phyloP scores from a whole-genome alignment of 2,888 invertebrate genomes.

The Cephus spinipes region DNA sequence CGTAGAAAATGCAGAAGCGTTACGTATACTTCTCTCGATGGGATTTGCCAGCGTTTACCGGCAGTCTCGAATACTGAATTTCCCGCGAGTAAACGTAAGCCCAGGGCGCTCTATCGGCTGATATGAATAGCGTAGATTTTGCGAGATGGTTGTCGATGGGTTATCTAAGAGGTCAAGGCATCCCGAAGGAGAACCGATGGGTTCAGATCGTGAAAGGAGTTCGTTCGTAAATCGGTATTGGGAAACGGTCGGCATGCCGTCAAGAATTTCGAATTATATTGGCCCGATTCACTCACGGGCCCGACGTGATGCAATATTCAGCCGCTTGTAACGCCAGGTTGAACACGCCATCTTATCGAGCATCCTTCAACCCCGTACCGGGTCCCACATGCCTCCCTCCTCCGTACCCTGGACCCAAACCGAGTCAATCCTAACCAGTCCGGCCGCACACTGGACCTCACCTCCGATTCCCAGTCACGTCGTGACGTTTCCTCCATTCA shows the following conservation, averaged over 20 bases:
- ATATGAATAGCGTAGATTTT: not conserved
- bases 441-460: not conserved
- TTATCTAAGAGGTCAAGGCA: not conserved
- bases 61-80: not conserved
- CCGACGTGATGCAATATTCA: slow-evolving; percentile 9
- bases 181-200: not conserved
- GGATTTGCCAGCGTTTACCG: not conserved
- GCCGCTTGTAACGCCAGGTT: not conserved
- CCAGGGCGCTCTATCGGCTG: not conserved
- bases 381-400: not conserved
- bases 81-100: not conserved
- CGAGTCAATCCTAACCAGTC: not conserved
- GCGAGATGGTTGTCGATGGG: not conserved
- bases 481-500: not conserved
- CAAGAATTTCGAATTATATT: not conserved
- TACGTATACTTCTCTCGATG: not conserved
- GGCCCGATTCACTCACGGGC: slow-evolving; percentile 4
- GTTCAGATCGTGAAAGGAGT: not conserved
- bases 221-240: not conserved
- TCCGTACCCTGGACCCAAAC: not conserved
- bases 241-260: not conserved
- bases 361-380: not conserved
- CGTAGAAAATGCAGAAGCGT: not conserved
- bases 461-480: not conserved
- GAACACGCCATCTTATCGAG: not conserved